Percentiles rank a stretch among this genome's conserved stretches.
Evolutionary conservation across 2,888 invertebrate genomes (phyloP).

Genomic region (Eretmocerus hayati): DNA sequence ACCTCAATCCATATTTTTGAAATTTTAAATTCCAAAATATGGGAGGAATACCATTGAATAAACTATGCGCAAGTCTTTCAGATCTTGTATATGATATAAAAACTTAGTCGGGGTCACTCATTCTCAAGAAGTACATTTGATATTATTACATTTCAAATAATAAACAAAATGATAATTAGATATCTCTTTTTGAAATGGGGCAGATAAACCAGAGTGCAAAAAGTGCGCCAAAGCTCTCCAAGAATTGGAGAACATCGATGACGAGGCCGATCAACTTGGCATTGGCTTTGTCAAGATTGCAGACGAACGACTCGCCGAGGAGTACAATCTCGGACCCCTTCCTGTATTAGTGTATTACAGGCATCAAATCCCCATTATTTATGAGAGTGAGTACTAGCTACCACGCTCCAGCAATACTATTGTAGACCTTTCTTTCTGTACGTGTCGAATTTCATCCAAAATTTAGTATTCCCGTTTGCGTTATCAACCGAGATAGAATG

Average conservation of each 20-base stretch:
- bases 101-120: no score
- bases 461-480: neutral
- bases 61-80: no score
- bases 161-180: conserved; percentile 16
- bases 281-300: conserved; percentile 93
- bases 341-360: conserved; percentile 89
- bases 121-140: no score
- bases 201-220: conserved; percentile 89
- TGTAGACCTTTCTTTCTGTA: no score
- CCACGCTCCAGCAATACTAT: no score
- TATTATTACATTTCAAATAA: no score
- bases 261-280: conserved; percentile 88
- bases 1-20: no score
- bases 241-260: conserved; percentile 90
- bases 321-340: conserved; percentile 82
- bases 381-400: conserved; percentile 65
- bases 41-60: no score
- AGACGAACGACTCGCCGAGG: conserved; percentile 83
- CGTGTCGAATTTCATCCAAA: no score
- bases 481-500: no score
- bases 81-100: no score
- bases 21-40: no score
- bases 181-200: conserved; percentile 41
- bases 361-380: conserved; percentile 89
- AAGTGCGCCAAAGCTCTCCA: conserved; percentile 84